phyloP scores from a whole-genome alignment of 2,113 vertebrate genomes.

The Copsychus sechellarum region DNA sequence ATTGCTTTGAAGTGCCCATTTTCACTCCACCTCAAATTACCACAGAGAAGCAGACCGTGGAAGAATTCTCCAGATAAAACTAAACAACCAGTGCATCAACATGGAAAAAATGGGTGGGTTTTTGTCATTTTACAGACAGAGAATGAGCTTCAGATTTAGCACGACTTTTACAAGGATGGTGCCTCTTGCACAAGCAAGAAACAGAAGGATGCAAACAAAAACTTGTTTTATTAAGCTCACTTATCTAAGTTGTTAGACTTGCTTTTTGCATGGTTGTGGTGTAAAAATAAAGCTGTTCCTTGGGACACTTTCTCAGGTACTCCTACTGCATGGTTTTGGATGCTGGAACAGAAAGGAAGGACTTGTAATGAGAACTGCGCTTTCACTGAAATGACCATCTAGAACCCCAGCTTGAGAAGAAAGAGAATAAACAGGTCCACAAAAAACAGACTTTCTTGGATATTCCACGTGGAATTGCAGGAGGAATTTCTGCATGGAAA shows the following conservation, averaged over 20 bases:
- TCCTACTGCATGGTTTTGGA: not conserved
- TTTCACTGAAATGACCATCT: not conserved
- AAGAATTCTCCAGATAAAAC: not conserved
- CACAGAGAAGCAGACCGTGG: not conserved
- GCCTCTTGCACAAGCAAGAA: not conserved
- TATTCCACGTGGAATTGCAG: not conserved
- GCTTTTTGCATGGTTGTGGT: not conserved
- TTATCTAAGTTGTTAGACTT: not conserved
- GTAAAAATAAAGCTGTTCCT: not conserved
- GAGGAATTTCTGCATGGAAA: fast-evolving
- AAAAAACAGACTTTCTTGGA: not conserved
- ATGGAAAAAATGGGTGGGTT: not conserved
- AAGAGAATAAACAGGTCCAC: not conserved
- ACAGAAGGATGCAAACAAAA: fast-evolving
- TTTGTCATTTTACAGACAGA: not conserved
- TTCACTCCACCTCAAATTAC: not conserved
- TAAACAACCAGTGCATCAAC: not conserved
- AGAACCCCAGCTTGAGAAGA: not conserved
- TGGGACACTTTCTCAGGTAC: not conserved
- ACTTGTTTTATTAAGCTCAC: not conserved
- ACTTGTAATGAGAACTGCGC: not conserved
- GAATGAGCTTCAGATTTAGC: not conserved
- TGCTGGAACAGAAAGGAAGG: not conserved
- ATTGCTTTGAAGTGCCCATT: not conserved
- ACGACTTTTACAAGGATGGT: not conserved